Evolutionary conservation across 1,140 invertebrate genomes (phyloP).

Genomic region (Drosophila neocordata): DNA sequence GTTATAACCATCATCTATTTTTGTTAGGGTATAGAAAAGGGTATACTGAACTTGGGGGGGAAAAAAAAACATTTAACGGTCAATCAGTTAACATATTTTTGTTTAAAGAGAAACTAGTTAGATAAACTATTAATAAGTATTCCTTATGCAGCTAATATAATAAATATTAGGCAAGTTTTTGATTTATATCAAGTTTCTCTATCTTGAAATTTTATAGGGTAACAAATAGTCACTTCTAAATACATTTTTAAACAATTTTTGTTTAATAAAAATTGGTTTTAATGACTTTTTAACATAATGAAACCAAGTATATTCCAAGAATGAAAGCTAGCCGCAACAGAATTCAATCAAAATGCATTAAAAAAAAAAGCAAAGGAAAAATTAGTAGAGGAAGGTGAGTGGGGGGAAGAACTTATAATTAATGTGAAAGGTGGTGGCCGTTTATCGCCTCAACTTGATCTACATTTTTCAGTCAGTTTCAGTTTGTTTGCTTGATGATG

Average conservation of each 20-base stretch:
- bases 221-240: too few species aligned
- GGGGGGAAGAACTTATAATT: slow-evolving; percentile 62
- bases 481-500: slow-evolving; percentile 49
- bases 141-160: too few species aligned
- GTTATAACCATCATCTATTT: slow-evolving; percentile 18
- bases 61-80: too few species aligned
- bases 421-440: slow-evolving; percentile 67
- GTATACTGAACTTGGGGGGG: not conserved
- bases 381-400: not conserved
- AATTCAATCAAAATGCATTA: slow-evolving; percentile 77
- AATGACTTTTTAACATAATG: slow-evolving; percentile 73
- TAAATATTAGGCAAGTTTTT: too few species aligned
- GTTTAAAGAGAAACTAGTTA: too few species aligned
- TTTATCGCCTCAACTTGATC: slow-evolving; percentile 76
- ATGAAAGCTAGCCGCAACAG: slow-evolving; percentile 23
- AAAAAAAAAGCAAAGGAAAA: slow-evolving; percentile 25
- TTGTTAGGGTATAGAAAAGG: not conserved
- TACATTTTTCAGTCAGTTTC: slow-evolving; percentile 54
- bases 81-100: too few species aligned
- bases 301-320: slow-evolving; percentile 61
- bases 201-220: too few species aligned
- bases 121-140: too few species aligned
- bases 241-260: slow-evolving; percentile 26
- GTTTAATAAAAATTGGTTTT: slow-evolving; percentile 55
- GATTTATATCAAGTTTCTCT: too few species aligned